phyloP scores from a whole-genome alignment of 2,888 invertebrate species.

The Megalurothrips usitatus region DNA sequence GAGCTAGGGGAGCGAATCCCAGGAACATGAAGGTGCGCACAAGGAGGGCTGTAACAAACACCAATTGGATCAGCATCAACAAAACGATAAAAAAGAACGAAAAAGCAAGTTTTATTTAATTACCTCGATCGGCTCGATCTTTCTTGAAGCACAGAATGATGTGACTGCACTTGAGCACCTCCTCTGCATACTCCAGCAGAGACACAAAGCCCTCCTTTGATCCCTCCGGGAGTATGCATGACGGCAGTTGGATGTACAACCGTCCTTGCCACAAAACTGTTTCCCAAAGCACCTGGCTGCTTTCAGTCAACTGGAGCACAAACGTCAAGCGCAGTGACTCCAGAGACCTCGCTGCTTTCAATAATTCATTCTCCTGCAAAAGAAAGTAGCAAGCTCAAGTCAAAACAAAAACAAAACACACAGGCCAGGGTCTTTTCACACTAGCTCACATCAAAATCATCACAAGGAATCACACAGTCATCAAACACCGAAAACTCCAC shows the following conservation, averaged over 20 bases:
- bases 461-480: background rate
- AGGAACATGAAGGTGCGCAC: conserved; percentile 96
- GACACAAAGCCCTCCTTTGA: conserved; percentile 94
- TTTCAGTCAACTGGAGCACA: conserved; percentile 72
- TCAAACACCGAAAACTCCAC: background rate
- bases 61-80: conserved; percentile 41
- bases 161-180: conserved; percentile 75
- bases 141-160: conserved; percentile 78
- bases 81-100: conserved; percentile 32
- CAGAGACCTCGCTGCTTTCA: conserved; percentile 63
- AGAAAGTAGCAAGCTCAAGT: conserved; percentile 36
- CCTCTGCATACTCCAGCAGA: conserved; percentile 91
- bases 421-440: background rate
- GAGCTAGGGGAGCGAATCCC: conserved; percentile 84
- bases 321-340: conserved; percentile 68
- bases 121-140: conserved; percentile 73
- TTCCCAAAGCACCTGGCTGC: conserved; percentile 77
- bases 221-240: conserved; percentile 78
- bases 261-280: conserved; percentile 71
- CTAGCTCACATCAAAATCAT: background rate
- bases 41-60: conserved; percentile 59
- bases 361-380: conserved; percentile 49
- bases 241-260: conserved; percentile 85
- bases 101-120: background rate
- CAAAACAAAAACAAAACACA: background rate